Evolutionary conservation across 1,140 invertebrate genomes (phyloP).

Genomic region (Leptonema lineaticorne): DNA sequence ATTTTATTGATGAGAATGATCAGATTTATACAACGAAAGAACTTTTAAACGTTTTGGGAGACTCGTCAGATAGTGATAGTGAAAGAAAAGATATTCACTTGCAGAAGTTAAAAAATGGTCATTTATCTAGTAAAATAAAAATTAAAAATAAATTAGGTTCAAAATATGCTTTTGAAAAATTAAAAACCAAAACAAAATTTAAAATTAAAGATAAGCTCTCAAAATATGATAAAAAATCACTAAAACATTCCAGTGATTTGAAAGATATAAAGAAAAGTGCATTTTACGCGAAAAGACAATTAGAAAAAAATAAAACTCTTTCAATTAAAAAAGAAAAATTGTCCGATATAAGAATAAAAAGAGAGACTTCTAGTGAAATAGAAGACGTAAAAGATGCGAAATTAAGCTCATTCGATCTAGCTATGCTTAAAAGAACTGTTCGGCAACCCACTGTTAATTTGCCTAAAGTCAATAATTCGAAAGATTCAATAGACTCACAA

Average conservation of each 20-base stretch:
- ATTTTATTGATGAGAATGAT: background rate
- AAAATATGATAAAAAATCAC: background rate
- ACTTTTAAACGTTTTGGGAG: slow-evolving; percentile 21
- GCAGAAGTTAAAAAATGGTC: background rate
- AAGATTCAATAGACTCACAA: background rate
- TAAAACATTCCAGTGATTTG: background rate
- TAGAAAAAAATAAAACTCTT: background rate
- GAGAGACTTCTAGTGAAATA: too few species aligned
- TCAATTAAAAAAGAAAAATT: background rate
- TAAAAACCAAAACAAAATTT: background rate
- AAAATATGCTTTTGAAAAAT: background rate
- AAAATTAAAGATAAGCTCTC: background rate
- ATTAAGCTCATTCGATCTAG: slow-evolving; percentile 20
- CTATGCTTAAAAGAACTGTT: slow-evolving; percentile 21
- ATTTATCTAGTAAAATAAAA: background rate
- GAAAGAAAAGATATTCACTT: background rate
- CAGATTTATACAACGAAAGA: slow-evolving; percentile 26
- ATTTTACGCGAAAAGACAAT: background rate
- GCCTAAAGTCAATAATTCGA: background rate
- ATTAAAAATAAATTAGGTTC: background rate
- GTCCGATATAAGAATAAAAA: background rate
- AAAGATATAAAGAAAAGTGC: background rate
- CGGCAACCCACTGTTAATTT: slow-evolving; percentile 12
- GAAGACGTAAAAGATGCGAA: background rate
- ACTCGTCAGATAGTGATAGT: slow-evolving; percentile 4